Percentiles rank a stretch among this genome's conserved stretches.
These are phyloP conservation scores for Rotaria macrura DNA, from an alignment of 2,888 invertebrate genomes.

Conservation along the genomic window DNA sequence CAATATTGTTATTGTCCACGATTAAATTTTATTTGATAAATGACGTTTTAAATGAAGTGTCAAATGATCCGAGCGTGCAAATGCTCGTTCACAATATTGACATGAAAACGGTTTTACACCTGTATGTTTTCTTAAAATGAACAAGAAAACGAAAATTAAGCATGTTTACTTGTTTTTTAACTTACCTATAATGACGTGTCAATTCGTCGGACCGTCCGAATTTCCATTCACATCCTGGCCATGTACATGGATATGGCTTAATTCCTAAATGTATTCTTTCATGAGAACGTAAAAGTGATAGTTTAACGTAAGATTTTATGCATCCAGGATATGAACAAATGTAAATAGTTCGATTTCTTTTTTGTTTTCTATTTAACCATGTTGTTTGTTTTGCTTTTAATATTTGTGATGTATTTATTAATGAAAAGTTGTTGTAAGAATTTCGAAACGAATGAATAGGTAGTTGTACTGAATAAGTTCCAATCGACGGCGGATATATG, in stretches of 20 bases:
- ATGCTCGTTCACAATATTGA: constrained; percentile 58
- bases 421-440: background rate
- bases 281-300: constrained; percentile 58
- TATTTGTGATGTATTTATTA: background rate
- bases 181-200: constrained; percentile 54
- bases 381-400: background rate
- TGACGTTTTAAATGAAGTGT: constrained; percentile 61
- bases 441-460: background rate
- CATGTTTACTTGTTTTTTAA: background rate
- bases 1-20: too few relatives aligned
- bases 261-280: constrained; percentile 59
- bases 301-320: constrained; percentile 58
- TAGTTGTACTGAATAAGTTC: too few relatives aligned
- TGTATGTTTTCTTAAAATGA: constrained; percentile 51
- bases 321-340: constrained; percentile 55
- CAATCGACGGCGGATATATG: too few relatives aligned
- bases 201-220: constrained; percentile 59
- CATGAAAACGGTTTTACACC: constrained; percentile 61
- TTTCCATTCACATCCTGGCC: constrained; percentile 56
- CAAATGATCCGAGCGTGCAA: constrained; percentile 60
- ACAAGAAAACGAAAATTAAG: background rate
- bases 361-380: background rate
- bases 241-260: constrained; percentile 59
- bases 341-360: constrained; percentile 36
- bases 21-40: constrained; percentile 35